Evolutionary conservation across 2,888 invertebrate species (phyloP), one percentile per base, ranked within the genome.

Genomic region (Stenichneumon culpator): DNA sequence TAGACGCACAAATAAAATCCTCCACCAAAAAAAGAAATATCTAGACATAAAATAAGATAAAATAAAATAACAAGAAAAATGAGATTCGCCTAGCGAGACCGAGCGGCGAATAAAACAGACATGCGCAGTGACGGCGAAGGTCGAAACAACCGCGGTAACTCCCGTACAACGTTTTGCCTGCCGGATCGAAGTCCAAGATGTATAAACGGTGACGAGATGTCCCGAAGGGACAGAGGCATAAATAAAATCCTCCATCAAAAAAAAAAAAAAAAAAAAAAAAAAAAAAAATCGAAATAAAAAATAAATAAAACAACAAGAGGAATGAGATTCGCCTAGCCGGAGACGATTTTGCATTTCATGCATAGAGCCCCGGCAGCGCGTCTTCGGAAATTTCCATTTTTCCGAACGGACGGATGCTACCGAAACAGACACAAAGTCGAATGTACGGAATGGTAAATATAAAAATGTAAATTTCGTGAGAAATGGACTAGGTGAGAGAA

Each of bases 341-440:
- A 16, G 32, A 2, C 32, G 3, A 79, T 63, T 70, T 60, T 69
- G 19, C 57, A 60, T 79, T 79, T 32, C 60, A 69, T 70, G 60
- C 54, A 69, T 47, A 47, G 68, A 57, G 68, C 36, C 25, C 57
- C 22, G 44, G 0, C 39, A 44, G 9, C 11, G 32, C 28, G 47
- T 78, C 68, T 44, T 70, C 52, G 19, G 7, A 25, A 47, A 79
- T 79, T 79, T 79, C 57, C 79, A 79, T 79, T 60, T 60, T 47
- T 47, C 32, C 57, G 19, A 70, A 25, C 9, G 32, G 25, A 52
- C 57, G 60, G 19, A 60, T 25, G 19, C 32, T 32, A 47, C 32
- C 47, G 69, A 60, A 70, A 36, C 11, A 36, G 36, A 67, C 36
- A 22, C 67, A 39, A 52, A 67, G 22, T 52, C 54, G 68, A 39